Evolutionary conservation across 1,140 invertebrate species (phyloP).

Genomic region (Drosophila mojavensis): DNA sequence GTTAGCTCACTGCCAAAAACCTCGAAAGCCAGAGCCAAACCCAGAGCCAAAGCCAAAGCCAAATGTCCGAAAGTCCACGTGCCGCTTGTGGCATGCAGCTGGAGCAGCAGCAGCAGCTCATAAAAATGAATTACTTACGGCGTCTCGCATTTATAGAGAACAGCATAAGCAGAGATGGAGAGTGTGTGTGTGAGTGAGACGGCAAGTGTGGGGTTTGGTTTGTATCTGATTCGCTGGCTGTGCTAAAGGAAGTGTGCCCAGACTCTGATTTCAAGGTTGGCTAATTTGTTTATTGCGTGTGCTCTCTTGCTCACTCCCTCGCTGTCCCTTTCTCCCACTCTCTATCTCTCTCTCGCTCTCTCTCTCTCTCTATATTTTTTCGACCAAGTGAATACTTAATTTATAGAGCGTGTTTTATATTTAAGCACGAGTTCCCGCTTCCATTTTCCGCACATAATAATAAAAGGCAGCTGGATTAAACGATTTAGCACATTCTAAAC

Average conservation of each 20-base stretch:
- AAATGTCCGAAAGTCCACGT: conserved; percentile 38
- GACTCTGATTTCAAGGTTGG: conserved; percentile 30
- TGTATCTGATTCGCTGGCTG: neutral
- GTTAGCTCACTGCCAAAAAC: conserved; percentile 49
- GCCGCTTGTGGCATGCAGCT: conserved; percentile 49
- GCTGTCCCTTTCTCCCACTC: neutral
- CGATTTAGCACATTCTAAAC: conserved; percentile 27
- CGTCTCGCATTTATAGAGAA: conserved; percentile 6
- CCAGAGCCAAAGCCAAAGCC: conserved; percentile 27
- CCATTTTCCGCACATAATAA: conserved; percentile 6
- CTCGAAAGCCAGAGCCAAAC: neutral
- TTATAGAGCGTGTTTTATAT: conserved; percentile 30
- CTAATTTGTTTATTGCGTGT: conserved; percentile 55
- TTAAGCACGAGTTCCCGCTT: conserved; percentile 13
- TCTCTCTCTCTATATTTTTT: neutral
- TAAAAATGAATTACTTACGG: conserved; percentile 74
- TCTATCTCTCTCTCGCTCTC: neutral
- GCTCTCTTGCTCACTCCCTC: neutral
- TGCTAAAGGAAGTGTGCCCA: conserved; percentile 6
- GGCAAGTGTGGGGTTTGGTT: neutral
- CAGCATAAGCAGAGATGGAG: neutral
- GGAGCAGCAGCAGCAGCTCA: conserved; percentile 42
- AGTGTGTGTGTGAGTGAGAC: neutral
- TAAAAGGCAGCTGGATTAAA: conserved; percentile 15
- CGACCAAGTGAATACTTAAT: conserved; percentile 38